Evolutionary conservation across 2,888 invertebrate genomes (phyloP).

Genomic region (Eupeodes latifasciatus): DNA sequence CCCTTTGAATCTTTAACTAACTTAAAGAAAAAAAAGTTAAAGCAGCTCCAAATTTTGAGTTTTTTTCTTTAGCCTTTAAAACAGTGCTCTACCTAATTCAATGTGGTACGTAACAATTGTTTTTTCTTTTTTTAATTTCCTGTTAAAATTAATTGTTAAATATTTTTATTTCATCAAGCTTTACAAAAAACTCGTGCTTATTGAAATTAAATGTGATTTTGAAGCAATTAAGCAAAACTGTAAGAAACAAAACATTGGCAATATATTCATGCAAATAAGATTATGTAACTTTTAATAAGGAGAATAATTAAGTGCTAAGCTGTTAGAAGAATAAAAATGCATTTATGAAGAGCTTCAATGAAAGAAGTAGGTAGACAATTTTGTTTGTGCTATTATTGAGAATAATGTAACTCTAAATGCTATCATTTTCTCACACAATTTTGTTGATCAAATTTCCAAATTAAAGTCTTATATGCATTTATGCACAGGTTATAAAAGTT

Average conservation of each 20-base stretch:
- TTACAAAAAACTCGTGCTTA: slow-evolving; percentile 47
- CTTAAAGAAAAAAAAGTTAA: no score
- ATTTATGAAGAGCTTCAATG: slow-evolving; percentile 55
- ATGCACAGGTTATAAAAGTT: slow-evolving; percentile 25
- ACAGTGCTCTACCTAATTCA: no score
- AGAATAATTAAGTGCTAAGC: slow-evolving; percentile 43
- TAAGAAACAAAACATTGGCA: slow-evolving; percentile 31
- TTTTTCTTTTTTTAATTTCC: neutral
- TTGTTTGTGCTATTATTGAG: slow-evolving; percentile 47
- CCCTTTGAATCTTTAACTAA: no score
- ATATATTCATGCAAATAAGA: slow-evolving; percentile 67
- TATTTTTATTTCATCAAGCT: slow-evolving; percentile 10
- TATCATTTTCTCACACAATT: slow-evolving; percentile 48
- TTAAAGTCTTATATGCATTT: slow-evolving; percentile 24
- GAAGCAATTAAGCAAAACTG: slow-evolving; percentile 40
- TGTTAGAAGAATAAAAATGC: slow-evolving; percentile 47
- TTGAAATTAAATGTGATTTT: slow-evolving; percentile 41
- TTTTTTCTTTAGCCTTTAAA: no score
- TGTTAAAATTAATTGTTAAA: neutral
- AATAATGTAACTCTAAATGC: slow-evolving; percentile 40
- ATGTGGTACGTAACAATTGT: neutral
- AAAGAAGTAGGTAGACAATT: slow-evolving; percentile 57
- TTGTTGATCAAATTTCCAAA: slow-evolving; percentile 17
- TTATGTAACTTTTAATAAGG: slow-evolving; percentile 29
- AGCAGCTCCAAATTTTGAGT: no score